Percentiles rank a stretch among this genome's conserved stretches.
These are phyloP conservation scores for Drosophila carrolli DNA, from an alignment of 1,140 invertebrate genomes.

Conservation along the genomic window DNA sequence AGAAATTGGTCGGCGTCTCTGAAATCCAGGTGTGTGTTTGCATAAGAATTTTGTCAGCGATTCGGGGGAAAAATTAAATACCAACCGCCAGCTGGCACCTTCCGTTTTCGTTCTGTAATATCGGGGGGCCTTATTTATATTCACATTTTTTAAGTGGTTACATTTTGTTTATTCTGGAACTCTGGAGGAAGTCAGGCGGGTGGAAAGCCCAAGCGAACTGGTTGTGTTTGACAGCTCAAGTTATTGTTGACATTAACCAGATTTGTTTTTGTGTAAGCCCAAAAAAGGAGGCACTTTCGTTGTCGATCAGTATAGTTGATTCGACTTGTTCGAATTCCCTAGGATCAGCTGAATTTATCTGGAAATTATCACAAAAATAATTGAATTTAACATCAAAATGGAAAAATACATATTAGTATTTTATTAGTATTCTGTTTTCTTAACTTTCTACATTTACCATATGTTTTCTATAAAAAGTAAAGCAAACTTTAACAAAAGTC, in stretches of 20 bases:
- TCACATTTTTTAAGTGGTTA: constrained; percentile 27
- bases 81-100: constrained; percentile 33
- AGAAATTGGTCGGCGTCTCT: constrained; percentile 26
- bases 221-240: constrained; percentile 18
- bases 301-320: background rate
- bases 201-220: constrained; percentile 15
- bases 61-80: constrained; percentile 17
- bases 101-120: constrained; percentile 22
- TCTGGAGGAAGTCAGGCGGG: constrained; percentile 34
- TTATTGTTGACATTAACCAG: constrained; percentile 21
- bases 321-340: background rate
- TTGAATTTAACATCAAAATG: background rate
- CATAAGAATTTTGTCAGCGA: constrained; percentile 16
- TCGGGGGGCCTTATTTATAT: constrained; percentile 34
- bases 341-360: background rate
- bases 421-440: background rate
- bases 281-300: constrained; percentile 13
- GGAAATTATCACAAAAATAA: background rate
- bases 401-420: background rate
- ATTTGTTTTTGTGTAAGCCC: constrained; percentile 1
- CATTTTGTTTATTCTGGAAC: constrained; percentile 16
- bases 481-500: background rate
- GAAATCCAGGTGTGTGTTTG: constrained; percentile 43
- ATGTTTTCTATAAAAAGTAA: constrained; percentile 3
- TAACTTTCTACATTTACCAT: background rate